Evolutionary conservation across 2,888 invertebrate genomes (phyloP).

Genomic region (Octodonta nipae): DNA sequence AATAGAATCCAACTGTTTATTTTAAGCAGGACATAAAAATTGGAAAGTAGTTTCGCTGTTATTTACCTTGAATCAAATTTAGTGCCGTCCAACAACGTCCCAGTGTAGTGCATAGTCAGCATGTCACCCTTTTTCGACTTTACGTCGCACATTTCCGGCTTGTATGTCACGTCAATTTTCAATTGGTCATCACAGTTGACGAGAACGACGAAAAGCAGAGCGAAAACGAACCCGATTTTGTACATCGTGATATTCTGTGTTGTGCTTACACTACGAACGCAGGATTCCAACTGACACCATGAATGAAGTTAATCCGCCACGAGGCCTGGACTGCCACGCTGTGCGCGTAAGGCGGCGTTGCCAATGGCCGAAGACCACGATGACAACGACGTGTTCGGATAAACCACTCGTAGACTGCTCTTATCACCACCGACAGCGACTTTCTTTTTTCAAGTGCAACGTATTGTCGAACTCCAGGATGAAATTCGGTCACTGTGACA

Average conservation of each 20-base stretch:
- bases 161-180: conserved; percentile 67
- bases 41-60: background rate
- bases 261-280: conserved; percentile 18
- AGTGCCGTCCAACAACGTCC: conserved; percentile 75
- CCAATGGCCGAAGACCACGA: background rate
- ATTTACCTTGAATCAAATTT: conserved; percentile 80
- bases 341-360: background rate
- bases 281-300: no score
- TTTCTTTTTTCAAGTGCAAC: no score
- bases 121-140: conserved; percentile 76
- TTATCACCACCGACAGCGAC: no score
- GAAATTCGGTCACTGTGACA: no score
- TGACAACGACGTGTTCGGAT: background rate
- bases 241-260: no score
- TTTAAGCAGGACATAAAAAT: conserved; percentile 1
- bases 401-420: no score
- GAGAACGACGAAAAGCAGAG: conserved; percentile 16
- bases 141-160: conserved; percentile 69
- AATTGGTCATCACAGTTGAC: conserved; percentile 43
- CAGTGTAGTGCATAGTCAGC: conserved; percentile 91
- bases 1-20: no score
- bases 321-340: background rate
- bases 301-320: background rate
- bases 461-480: no score
- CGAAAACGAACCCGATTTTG: conserved; percentile 11